phyloP scores from a whole-genome alignment of 2,888 invertebrate genomes.

The Caradrina clavipalpis region DNA sequence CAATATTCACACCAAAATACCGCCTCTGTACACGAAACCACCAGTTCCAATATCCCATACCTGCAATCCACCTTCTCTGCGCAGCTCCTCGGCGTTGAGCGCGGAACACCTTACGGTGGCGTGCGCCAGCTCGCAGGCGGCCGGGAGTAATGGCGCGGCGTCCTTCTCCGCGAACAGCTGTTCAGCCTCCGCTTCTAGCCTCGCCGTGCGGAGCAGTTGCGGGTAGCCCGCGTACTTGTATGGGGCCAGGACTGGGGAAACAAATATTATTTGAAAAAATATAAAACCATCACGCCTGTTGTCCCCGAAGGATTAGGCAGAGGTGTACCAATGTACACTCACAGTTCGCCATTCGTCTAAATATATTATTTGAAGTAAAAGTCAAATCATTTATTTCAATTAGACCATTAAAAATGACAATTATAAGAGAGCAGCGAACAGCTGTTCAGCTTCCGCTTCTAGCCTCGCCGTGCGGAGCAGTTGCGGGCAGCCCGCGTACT shows the following conservation, averaged over 20 bases:
- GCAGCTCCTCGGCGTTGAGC: conserved; percentile 98
- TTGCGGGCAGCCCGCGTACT: conserved; percentile 99
- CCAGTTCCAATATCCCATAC: conserved; percentile 76
- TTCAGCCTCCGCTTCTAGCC: conserved; percentile 98
- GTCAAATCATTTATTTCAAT: too few species aligned
- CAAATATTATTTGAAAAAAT: neutral
- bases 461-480: conserved; percentile 98
- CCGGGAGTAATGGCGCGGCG: conserved; percentile 93
- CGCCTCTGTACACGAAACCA: too few species aligned
- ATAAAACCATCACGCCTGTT: too few species aligned
- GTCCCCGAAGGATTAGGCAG: too few species aligned
- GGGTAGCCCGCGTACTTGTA: conserved; percentile 99
- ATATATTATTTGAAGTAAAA: too few species aligned
- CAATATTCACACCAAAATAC: too few species aligned
- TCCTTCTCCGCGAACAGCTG: conserved; percentile 93
- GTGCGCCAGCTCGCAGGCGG: conserved; percentile 98
- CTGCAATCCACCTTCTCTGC: conserved; percentile 98
- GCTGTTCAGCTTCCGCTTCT: conserved; percentile 97
- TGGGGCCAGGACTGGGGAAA: conserved; percentile 95
- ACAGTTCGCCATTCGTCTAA: too few species aligned
- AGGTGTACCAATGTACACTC: too few species aligned
- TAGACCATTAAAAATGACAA: too few species aligned
- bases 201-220: conserved; percentile 98
- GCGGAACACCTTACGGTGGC: conserved; percentile 99
- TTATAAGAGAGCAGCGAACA: too few species aligned